These are phyloP conservation scores for Theristus sp. DNA, from an alignment of 2,888 invertebrate species.

Conservation along the genomic window DNA sequence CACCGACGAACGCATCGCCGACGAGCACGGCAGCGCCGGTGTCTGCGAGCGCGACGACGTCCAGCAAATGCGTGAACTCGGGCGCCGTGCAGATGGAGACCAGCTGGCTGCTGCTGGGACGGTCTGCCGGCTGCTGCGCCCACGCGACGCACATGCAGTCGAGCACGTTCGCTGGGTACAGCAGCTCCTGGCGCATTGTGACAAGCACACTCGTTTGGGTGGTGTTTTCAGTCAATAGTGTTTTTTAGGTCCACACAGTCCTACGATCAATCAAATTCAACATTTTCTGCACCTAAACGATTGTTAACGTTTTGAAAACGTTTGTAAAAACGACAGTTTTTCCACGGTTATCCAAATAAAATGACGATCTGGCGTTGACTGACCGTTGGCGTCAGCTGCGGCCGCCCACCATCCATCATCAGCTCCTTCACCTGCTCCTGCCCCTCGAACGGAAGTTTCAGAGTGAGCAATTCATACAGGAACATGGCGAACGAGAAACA, in stretches of 20 bases:
- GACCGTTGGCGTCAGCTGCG: slow-evolving; percentile 63
- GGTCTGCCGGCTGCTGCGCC: slow-evolving; percentile 55
- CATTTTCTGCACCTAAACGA: too few species aligned
- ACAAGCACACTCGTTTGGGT: too few species aligned
- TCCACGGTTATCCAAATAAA: too few species aligned
- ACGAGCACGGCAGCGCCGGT: slow-evolving; percentile 12
- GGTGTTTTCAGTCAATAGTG: too few species aligned
- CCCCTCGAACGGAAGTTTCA: slow-evolving; percentile 83
- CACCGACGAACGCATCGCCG: slow-evolving; percentile 6
- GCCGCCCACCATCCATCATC: slow-evolving; percentile 79
- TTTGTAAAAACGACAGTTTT: too few species aligned
- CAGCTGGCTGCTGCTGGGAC: slow-evolving; percentile 83
- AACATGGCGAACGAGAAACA: slow-evolving; percentile 98
- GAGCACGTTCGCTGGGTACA: slow-evolving; percentile 47
- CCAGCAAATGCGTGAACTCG: slow-evolving; percentile 70
- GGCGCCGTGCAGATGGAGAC: slow-evolving; percentile 77
- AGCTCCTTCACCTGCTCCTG: slow-evolving; percentile 92
- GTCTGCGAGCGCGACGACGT: slow-evolving; percentile 50
- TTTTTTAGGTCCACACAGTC: too few species aligned
- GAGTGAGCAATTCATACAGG: slow-evolving; percentile 75
- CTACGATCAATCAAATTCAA: too few species aligned
- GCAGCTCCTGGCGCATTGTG: slow-evolving; percentile 32
- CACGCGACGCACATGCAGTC: slow-evolving; percentile 91
- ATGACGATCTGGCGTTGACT: too few species aligned
- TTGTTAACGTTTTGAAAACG: too few species aligned